Conservation (phyloP, 2,888 invertebrate genomes). For the Coelinius sp. region DNA sequence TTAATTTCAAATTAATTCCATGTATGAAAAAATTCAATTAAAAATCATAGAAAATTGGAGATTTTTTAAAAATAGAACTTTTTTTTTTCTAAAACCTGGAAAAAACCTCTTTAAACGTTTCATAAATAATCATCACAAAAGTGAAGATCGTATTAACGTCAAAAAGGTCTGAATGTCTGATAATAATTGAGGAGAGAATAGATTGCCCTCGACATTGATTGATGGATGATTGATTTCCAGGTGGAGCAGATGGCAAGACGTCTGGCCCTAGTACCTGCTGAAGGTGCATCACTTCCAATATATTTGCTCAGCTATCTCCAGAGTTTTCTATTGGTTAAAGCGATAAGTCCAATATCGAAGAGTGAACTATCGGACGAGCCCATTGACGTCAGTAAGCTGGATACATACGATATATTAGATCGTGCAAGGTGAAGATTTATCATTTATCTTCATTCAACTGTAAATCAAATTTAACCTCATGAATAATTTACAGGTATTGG, state of each 20-base stretch:
- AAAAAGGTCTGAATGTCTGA: too few species aligned
- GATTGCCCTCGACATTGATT: neutral
- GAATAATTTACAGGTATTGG: constrained; percentile 78
- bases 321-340: constrained; percentile 84
- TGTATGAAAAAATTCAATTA: too few species aligned
- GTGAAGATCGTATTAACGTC: too few species aligned
- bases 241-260: constrained; percentile 86
- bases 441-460: constrained; percentile 11
- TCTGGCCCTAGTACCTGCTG: constrained; percentile 89
- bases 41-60: too few species aligned
- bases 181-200: neutral
- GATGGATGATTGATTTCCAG: constrained; percentile 58
- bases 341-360: constrained; percentile 79
- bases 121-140: too few species aligned
- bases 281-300: constrained; percentile 86
- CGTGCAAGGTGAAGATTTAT: constrained; percentile 81
- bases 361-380: constrained; percentile 82
- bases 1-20: too few species aligned
- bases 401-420: constrained; percentile 91
- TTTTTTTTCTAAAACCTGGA: too few species aligned
- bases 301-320: constrained; percentile 92
- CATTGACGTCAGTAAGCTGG: constrained; percentile 81
- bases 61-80: too few species aligned
- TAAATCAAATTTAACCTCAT: neutral
- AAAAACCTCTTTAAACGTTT: too few species aligned